These are phyloP conservation scores for Xanthostigma xanthostigma DNA, from an alignment of 2,888 invertebrate species.

Conservation along the genomic window DNA sequence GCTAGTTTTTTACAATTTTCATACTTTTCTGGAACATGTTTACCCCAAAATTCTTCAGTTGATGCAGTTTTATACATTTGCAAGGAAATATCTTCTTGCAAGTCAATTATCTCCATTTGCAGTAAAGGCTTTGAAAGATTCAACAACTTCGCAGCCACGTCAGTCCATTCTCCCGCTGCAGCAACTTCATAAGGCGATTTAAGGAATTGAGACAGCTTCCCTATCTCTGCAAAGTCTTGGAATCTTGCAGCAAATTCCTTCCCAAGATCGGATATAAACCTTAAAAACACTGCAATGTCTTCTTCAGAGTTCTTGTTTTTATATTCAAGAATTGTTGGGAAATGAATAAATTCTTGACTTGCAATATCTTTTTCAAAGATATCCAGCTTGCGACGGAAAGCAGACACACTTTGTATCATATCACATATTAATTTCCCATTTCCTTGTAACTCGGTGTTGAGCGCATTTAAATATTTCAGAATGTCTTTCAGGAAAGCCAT, in stretches of 20 bases:
- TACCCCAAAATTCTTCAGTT: slow-evolving; percentile 12
- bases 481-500: slow-evolving; percentile 1
- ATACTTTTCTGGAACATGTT: slow-evolving; percentile 11
- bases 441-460: background rate
- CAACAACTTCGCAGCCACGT: slow-evolving; percentile 17
- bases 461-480: background rate
- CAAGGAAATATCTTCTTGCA: slow-evolving; percentile 13
- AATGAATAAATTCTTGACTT: slow-evolving; percentile 14
- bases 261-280: slow-evolving; percentile 15
- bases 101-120: slow-evolving; percentile 11
- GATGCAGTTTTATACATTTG: slow-evolving; percentile 13
- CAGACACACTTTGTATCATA: slow-evolving; percentile 14
- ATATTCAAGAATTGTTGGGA: slow-evolving; percentile 17
- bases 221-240: slow-evolving; percentile 11
- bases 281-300: slow-evolving; percentile 17
- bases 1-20: too few relatives aligned
- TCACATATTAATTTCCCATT: slow-evolving; percentile 15
- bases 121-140: too few relatives aligned
- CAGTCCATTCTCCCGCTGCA: slow-evolving; percentile 14
- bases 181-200: slow-evolving; percentile 14
- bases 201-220: slow-evolving; percentile 14
- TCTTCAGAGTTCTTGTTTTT: slow-evolving; percentile 17
- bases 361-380: slow-evolving; percentile 13
- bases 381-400: slow-evolving; percentile 14
- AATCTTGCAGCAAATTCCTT: slow-evolving; percentile 17